A percentile compares a stretch with the other conserved stretches of the same genome.
Evolutionary conservation across 35 echinoderm and acorn worm species (phyloP).

Genomic region (Heliocidaris tuberculata): DNA sequence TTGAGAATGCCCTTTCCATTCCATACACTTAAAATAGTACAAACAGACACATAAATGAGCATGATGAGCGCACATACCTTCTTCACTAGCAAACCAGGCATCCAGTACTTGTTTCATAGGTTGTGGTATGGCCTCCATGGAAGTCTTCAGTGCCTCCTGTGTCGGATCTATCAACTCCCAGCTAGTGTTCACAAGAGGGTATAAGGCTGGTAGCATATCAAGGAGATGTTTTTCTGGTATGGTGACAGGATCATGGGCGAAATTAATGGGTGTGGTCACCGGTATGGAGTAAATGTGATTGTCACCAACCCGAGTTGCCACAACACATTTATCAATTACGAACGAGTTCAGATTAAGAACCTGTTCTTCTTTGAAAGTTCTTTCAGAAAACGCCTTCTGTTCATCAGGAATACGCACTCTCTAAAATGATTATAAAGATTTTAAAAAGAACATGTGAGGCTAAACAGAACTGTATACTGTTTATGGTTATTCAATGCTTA

Average conservation of each 20-base stretch:
- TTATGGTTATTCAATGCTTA: no score
- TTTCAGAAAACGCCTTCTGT: neutral
- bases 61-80: neutral
- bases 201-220: neutral
- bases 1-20: no score
- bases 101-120: neutral
- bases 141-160: neutral
- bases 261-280: neutral
- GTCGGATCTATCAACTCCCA: neutral
- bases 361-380: neutral
- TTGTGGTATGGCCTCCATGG: constrained; percentile 25
- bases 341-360: neutral
- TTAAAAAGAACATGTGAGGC: no score
- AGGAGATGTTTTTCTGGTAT: neutral
- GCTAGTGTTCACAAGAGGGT: neutral
- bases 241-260: neutral
- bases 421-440: neutral
- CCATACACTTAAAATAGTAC: no score
- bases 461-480: no score
- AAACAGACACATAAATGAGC: no score
- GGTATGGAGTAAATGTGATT: constrained; percentile 21
- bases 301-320: neutral
- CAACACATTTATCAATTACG: neutral
- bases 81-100: neutral
- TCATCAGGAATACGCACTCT: constrained; percentile 17